Base-by-base conservation (phyloP, 1,140 invertebrate species). In the Melanaphis sacchari region DNA sequence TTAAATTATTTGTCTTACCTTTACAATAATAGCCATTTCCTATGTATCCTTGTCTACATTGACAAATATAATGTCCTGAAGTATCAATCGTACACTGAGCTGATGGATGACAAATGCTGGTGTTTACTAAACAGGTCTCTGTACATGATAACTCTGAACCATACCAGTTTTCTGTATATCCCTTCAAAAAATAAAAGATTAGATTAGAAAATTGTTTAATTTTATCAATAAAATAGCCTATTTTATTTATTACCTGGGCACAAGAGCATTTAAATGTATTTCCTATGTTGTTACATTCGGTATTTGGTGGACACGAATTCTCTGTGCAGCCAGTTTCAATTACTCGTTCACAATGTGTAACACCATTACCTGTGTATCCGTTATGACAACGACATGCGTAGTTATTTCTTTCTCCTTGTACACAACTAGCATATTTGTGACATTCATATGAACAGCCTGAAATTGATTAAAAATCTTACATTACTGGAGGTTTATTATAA, bases 231-330 rank as follows among this genome's bases (percentile, higher is more conserved):
- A 54, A 49, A 15, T 38, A 6, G n/a, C 21, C 7, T 43, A 66
- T 76, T 43, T 46, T 49, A 38, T 36, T 46, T 26, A 18, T 82
- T 85, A 93, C 91, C 24, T 93, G 91, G 26, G 41, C 46, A 94
- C 96, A 97, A 24, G 95, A 95, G 94, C 96, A 96, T 92, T 95
- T 96, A 43, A 94, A 94, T 36, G 95, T 94, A 94, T 95, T 81
- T 92, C 96, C 95, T 92, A 97, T 96, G 94, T 97, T 98, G 0
- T 96, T 95, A 95, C 99, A 99, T 59, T 97, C 96, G n/a, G 98
- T 98, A 95, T 98, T 97, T 9, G 95, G 94, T 91, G 97, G 97
- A 95, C 99, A 99, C 95, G 98, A 98, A 94, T 98, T 97, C 1
- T 97, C 95, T 9, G 97, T 95, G 94, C 98, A 97, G 94, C 98